Evolutionary conservation across 2,797 vertebrate species (phyloP), one percentile per base, ranked within the genome.

Genomic region (Podarcis lilfordi): DNA sequence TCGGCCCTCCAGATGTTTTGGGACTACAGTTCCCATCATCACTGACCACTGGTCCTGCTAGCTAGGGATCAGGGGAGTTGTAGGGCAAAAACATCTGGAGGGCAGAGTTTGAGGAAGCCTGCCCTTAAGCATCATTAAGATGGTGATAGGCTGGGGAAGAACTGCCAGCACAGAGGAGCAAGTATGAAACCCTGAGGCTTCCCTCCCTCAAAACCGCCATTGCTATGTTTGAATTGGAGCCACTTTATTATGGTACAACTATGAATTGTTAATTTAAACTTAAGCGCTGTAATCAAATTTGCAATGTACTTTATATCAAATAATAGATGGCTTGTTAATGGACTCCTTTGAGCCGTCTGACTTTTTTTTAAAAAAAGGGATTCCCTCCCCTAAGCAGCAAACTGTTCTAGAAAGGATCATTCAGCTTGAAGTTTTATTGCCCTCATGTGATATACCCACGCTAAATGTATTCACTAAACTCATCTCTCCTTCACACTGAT

Each of bases 391-490:
- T 74, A 35, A 74, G 2, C 32, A 74, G 15, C 32, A 35, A 19
- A 74, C n/a, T 37, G 13, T 11, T 35, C 82, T 59, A 75, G 23
- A 85, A 85, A 84, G 37, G 23, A 50, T 81, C 13, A 37, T 75
- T 75, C 25, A 74, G 9, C 37, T 4, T 2, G n/a, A 78, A 59
- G 74, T 5, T 50, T 82, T 66, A 77, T 50, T 69, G 78, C n/a
- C n/a, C 55, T 72, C 23, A 13, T 68, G 17, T 64, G 75, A 64
- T 75, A 80, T 5, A 50, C 3, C 50, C 25, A 76, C 75, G 23
- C 29, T 80, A 80, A 85, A 88, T 64, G 17, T 61, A 35, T 78
- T 85, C 61, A 64, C 15, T 81, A 27, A 85, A 80, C 23, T 45
- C 6, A 64, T 35, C 23, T 27, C 19, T 76, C 11, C 2, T n/a